Evolutionary conservation across 2,888 invertebrate genomes (phyloP).

Genomic region (Cenopis cana): DNA sequence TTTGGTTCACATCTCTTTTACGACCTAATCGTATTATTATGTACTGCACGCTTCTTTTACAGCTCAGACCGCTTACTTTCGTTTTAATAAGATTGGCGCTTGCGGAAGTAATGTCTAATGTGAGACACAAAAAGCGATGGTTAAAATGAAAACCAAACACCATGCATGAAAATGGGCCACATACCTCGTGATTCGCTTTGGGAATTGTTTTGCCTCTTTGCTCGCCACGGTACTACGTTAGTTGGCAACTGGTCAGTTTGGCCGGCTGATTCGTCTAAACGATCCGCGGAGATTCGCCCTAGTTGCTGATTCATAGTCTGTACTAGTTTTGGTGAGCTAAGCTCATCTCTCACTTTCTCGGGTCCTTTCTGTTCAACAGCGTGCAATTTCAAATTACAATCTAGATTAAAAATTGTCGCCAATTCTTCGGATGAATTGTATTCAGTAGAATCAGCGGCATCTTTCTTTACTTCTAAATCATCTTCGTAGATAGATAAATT

Average conservation of each 20-base stretch:
- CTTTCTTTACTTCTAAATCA: slow-evolving; percentile 72
- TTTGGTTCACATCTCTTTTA: too few species aligned
- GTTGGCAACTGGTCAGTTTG: slow-evolving; percentile 79
- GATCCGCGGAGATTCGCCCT: slow-evolving; percentile 74
- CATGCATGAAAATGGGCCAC: slow-evolving; percentile 78
- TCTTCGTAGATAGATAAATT: slow-evolving; percentile 79
- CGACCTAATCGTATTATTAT: too few species aligned
- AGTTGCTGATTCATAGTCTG: slow-evolving; percentile 78
- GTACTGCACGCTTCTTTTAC: too few species aligned
- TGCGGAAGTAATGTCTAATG: slow-evolving; percentile 48
- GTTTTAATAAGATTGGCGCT: slow-evolving; percentile 26
- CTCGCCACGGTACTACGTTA: slow-evolving; percentile 80
- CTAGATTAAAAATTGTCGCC: slow-evolving; percentile 86
- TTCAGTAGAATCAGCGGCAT: slow-evolving; percentile 80
- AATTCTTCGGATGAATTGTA: slow-evolving; percentile 88
- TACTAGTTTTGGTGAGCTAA: slow-evolving; percentile 80
- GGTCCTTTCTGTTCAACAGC: slow-evolving; percentile 51
- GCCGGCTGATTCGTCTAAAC: slow-evolving; percentile 74
- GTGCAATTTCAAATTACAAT: slow-evolving; percentile 58
- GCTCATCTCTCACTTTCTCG: slow-evolving; percentile 66
- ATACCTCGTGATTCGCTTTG: slow-evolving; percentile 82
- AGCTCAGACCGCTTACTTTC: neutral
- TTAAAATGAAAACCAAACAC: slow-evolving; percentile 78
- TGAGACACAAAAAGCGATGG: slow-evolving; percentile 56
- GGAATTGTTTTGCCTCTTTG: slow-evolving; percentile 77